Base-by-base conservation (phyloP, 1,140 invertebrate genomes). In the Zaprionus tsacasi region DNA sequence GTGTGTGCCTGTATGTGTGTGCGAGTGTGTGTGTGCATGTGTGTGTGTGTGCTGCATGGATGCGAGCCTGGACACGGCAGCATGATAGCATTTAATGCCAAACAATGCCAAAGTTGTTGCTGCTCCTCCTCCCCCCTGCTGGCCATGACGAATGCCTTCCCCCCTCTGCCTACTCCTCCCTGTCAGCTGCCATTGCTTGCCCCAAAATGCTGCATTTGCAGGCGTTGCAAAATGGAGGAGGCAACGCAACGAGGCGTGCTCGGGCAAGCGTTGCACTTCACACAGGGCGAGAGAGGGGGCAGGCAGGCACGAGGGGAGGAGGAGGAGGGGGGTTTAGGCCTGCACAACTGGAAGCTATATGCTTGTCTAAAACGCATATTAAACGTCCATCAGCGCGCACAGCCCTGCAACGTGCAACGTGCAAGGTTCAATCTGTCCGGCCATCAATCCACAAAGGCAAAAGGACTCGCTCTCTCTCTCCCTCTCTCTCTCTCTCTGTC, bases 341-440 rank as follows among this genome's bases (percentile, higher is more conserved):
- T 30, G 27, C 27, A 30, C 27, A 30, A 30, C 27, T 30, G 27
- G 27, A 3, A 60, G 48, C 33, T 36, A 77, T 76, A 65, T 64
- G 65, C 70, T 78, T 82, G 79, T 82, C 82, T 76, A 86, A 86
- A 87, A 87, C 79, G 82, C 82, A 86, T 86, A 86, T 86, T 86
- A 87, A 79, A 86, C 81, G 82, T 87, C 82, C 82, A 86, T 86
- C 82, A 86, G 76, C 36, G 50, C 25, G 21, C 33, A 11, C 40
- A 45, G 64, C 27, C 25, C 25, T n/a, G 58, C n/a, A 30, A 30
- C 27, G 10, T 25, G 17, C 45, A 61, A 70, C 38, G 69, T 71
- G 74, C 54, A 72, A 72, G 67, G 81, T 85, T 81, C 82, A 85
- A 85, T 86, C 82, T 86, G 79, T 87, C 82, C 76, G 70, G 76